Evolutionary conservation across 2,888 invertebrate genomes (phyloP).

Genomic region (Hermodice carunculata): DNA sequence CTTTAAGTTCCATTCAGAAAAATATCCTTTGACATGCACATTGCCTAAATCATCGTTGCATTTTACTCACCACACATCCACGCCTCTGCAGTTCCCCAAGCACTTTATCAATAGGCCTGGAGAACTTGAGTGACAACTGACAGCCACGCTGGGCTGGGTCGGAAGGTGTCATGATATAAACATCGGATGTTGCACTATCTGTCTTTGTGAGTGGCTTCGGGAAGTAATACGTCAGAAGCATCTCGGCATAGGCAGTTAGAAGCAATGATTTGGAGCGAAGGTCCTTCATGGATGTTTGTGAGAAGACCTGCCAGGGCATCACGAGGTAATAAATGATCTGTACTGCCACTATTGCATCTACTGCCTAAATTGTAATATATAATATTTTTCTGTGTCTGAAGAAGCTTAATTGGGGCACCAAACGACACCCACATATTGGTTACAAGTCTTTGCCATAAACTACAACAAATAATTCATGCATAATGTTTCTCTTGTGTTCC

Average conservation of each 20-base stretch:
- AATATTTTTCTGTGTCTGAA: no score
- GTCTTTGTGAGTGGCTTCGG: constrained; percentile 17
- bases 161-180: constrained; percentile 72
- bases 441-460: no score
- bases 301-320: constrained; percentile 69
- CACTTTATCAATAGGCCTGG: constrained; percentile 67
- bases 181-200: constrained; percentile 31
- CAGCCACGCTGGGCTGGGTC: constrained; percentile 72
- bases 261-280: constrained; percentile 71
- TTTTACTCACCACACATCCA: constrained; percentile 72
- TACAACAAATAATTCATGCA: no score
- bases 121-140: constrained; percentile 73
- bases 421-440: no score
- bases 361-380: no score
- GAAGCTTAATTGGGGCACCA: no score
- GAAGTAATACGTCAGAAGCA: constrained; percentile 64
- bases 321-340: no score
- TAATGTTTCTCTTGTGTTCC: no score
- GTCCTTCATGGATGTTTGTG: constrained; percentile 70
- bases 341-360: no score
- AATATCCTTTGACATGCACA: no score
- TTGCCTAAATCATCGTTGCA: no score
- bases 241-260: constrained; percentile 74
- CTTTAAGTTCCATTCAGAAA: no score
- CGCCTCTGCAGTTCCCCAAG: constrained; percentile 70